Evolutionary conservation across 1,140 invertebrate species (phyloP).

Genomic region (Platorchestia sp.): DNA sequence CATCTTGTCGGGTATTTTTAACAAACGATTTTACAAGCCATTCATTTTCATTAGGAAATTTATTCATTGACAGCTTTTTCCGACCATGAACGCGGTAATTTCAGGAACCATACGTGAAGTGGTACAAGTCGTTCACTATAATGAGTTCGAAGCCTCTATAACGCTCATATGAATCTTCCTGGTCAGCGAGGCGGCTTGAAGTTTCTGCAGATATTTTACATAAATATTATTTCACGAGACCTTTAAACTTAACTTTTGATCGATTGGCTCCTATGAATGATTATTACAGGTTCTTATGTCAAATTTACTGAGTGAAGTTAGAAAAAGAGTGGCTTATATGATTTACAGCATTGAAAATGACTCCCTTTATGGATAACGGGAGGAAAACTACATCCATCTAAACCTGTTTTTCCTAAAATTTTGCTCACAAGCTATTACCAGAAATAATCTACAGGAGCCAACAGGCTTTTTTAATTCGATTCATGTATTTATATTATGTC

Average conservation of each 20-base stretch:
- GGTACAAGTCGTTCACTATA: neutral
- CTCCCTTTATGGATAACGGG: neutral
- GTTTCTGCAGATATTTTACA: neutral
- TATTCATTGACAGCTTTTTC: neutral
- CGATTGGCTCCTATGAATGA: neutral
- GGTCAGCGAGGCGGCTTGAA: neutral
- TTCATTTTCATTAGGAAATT: neutral
- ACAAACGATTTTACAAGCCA: neutral
- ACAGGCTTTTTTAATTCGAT: too few relatives aligned
- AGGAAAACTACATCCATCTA: neutral
- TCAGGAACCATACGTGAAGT: neutral
- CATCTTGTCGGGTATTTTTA: neutral
- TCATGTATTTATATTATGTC: too few relatives aligned
- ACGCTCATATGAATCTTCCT: neutral
- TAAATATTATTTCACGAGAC: neutral
- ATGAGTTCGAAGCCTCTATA: neutral
- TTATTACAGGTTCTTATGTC: neutral
- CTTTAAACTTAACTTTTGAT: neutral
- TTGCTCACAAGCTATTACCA: too few relatives aligned
- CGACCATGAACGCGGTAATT: neutral
- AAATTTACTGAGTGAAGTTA: neutral
- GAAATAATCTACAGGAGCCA: neutral
- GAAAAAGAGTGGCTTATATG: neutral
- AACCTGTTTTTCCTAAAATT: neutral
- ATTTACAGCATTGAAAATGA: neutral